Percentiles rank a stretch among this genome's conserved stretches.
Conservation (phyloP, 1,140 invertebrate genomes). For the Fopius arisanus region DNA sequence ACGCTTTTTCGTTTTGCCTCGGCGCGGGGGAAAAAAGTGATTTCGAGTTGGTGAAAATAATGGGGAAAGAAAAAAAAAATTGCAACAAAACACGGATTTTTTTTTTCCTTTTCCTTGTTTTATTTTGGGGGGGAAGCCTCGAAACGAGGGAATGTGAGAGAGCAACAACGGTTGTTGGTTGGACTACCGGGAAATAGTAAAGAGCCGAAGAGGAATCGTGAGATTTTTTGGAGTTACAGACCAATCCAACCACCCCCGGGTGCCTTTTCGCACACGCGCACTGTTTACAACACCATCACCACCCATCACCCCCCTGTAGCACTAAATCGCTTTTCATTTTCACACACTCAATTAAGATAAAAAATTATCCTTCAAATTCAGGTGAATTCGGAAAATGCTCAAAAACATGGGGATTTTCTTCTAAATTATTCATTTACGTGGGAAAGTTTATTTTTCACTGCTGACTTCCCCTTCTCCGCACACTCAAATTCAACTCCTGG, state of each 20-base stretch:
- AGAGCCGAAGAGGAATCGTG: slow-evolving; percentile 33
- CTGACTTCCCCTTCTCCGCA: background rate
- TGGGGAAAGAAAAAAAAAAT: slow-evolving; percentile 11
- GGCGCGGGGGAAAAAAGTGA: no score
- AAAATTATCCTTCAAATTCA: no score
- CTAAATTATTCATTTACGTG: no score
- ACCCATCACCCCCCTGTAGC: background rate
- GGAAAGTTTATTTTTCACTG: no score
- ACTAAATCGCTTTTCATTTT: background rate
- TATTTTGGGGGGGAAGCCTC: background rate
- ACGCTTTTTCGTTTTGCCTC: background rate
- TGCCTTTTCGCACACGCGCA: slow-evolving; percentile 47
- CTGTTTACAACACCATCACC: slow-evolving; percentile 14
- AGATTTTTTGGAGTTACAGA: slow-evolving; percentile 43
- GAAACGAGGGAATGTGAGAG: background rate
- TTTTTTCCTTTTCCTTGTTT: background rate
- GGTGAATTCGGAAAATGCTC: no score
- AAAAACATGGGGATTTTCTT: no score
- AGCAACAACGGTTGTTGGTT: slow-evolving; percentile 15
- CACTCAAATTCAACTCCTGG: background rate
- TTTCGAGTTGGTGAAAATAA: no score
- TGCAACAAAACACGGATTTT: slow-evolving; percentile 4
- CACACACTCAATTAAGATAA: no score
- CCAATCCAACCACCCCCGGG: slow-evolving; percentile 51
- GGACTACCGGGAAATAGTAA: slow-evolving; percentile 28